Conservation (phyloP, 2,888 invertebrate genomes). For the Monochamus alternatus region DNA sequence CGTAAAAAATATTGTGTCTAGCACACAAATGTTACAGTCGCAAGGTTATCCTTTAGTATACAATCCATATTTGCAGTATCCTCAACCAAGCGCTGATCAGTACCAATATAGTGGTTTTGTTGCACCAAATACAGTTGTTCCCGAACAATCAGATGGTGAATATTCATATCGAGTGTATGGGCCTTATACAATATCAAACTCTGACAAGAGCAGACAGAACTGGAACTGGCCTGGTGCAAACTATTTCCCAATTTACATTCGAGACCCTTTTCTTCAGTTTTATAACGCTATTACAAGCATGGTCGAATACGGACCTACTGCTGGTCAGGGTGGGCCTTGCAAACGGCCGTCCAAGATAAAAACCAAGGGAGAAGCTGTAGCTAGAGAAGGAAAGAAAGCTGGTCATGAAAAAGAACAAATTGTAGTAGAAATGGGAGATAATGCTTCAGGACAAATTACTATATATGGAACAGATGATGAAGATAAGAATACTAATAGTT, state of each 20-base stretch:
- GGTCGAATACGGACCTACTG: slow-evolving; percentile 75
- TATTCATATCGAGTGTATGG: slow-evolving; percentile 46
- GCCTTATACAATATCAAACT: slow-evolving; percentile 35
- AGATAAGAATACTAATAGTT: slow-evolving; percentile 38
- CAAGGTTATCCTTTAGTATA: slow-evolving; percentile 39
- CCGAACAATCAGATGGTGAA: slow-evolving; percentile 31
- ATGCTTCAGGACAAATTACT: slow-evolving; percentile 41
- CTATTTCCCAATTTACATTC: slow-evolving; percentile 75
- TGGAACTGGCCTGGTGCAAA: slow-evolving; percentile 73
- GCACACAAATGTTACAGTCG: slow-evolving; percentile 42
- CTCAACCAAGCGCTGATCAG: slow-evolving; percentile 33
- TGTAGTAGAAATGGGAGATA: slow-evolving; percentile 42
- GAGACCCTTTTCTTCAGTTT: slow-evolving; percentile 74
- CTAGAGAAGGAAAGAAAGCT: slow-evolving; percentile 45
- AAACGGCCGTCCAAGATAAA: slow-evolving; percentile 42
- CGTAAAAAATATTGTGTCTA: slow-evolving; percentile 63
- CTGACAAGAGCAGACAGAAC: slow-evolving; percentile 56
- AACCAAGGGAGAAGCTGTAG: slow-evolving; percentile 20
- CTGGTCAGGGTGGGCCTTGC: slow-evolving; percentile 67
- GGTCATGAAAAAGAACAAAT: slow-evolving; percentile 39
- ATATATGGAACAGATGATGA: slow-evolving; percentile 40
- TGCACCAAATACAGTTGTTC: slow-evolving; percentile 25
- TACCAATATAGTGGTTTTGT: slow-evolving; percentile 40
- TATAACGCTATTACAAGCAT: slow-evolving; percentile 74
- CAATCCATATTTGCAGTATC: slow-evolving; percentile 44